A percentile compares a stretch with the other conserved stretches of the same genome.
phyloP scores from a whole-genome alignment of 1,140 invertebrate species.

The Bradysia coprophila region DNA sequence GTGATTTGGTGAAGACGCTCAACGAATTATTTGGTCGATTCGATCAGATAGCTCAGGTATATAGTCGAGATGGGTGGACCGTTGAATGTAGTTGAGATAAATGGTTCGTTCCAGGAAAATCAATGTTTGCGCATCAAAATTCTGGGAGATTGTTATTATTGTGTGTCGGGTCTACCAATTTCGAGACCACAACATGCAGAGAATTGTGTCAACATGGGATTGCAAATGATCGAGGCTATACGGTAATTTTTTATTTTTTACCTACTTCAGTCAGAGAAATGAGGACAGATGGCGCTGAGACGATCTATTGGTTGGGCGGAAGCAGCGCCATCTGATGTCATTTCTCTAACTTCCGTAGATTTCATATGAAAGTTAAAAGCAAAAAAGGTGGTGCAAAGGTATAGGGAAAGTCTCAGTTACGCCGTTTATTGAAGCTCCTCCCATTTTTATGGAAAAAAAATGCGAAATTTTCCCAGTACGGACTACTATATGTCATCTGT shows the following conservation, averaged over 20 bases:
- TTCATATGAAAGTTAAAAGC: too few species aligned
- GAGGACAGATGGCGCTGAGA: not conserved
- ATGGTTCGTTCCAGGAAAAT: conserved; percentile 57
- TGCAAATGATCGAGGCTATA: conserved; percentile 94
- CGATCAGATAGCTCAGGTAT: conserved; percentile 86
- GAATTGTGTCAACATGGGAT: conserved; percentile 91
- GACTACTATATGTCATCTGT: too few species aligned
- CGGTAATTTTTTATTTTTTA: conserved; percentile 34
- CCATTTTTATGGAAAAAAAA: too few species aligned
- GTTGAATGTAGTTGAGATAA: too few species aligned
- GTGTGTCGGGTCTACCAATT: conserved; percentile 82
- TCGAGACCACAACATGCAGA: conserved; percentile 83
- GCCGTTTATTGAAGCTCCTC: too few species aligned
- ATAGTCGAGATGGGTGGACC: conserved; percentile 9
- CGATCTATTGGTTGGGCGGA: not conserved
- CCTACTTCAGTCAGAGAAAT: too few species aligned
- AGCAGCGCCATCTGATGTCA: too few species aligned
- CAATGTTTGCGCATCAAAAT: conserved; percentile 92
- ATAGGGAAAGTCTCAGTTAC: not conserved
- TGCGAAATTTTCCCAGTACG: too few species aligned
- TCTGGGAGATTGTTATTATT: conserved; percentile 92
- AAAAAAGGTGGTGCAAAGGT: too few species aligned
- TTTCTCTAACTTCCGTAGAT: too few species aligned
- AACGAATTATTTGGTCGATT: conserved; percentile 95
- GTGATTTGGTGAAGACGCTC: conserved; percentile 83